Conservation (phyloP, 1,140 invertebrate genomes). For the Pectinophora gossypiella region DNA sequence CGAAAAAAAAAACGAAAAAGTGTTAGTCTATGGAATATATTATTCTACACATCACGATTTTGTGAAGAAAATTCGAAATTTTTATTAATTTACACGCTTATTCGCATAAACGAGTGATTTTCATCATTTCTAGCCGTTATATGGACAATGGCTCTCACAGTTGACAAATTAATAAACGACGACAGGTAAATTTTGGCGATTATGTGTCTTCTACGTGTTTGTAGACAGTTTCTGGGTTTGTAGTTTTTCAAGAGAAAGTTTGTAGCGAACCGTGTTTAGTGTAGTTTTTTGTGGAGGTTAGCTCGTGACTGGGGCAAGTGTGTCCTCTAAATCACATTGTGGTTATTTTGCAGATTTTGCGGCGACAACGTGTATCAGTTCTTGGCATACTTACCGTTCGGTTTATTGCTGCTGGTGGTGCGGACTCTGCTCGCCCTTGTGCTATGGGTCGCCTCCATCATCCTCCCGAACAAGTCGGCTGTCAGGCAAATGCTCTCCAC, state of each 20-base stretch:
- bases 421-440: constrained; percentile 66
- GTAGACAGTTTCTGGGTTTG: too few species aligned
- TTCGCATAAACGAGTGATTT: not conserved
- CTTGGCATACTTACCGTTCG: constrained; percentile 75
- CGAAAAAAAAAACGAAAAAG: not conserved
- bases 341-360: constrained; percentile 67
- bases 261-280: not conserved
- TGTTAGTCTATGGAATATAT: constrained; percentile 18
- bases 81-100: constrained; percentile 5
- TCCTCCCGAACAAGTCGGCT: constrained; percentile 73
- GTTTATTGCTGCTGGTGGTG: constrained; percentile 66
- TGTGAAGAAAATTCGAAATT: constrained; percentile 18
- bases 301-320: not conserved
- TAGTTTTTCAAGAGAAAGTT: constrained; percentile 43
- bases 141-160: constrained; percentile 49
- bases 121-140: constrained; percentile 3
- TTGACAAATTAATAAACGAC: constrained; percentile 55
- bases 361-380: constrained; percentile 71
- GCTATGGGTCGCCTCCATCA: constrained; percentile 71
- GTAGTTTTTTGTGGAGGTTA: not conserved
- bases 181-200: constrained; percentile 40
- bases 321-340: constrained; percentile 1
- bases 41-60: constrained; percentile 27
- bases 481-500: constrained; percentile 72
- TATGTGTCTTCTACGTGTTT: constrained; percentile 16